phyloP scores from a whole-genome alignment of 2,888 invertebrate species.

The Aphidoletes aphidimyza region DNA sequence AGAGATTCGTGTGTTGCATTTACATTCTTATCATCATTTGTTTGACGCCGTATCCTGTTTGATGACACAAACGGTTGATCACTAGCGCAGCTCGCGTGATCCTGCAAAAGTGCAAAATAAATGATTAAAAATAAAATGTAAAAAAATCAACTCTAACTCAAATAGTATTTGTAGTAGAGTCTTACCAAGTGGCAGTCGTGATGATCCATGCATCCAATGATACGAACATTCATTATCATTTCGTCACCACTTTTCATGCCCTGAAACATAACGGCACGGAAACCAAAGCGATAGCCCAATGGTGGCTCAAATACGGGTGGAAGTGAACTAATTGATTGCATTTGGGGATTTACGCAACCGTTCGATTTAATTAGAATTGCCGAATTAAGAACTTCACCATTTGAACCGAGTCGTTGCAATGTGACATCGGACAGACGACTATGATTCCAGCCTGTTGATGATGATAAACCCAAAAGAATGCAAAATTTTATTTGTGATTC shows the following conservation, averaged over 20 bases:
- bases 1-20: background rate
- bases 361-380: slow-evolving; percentile 65
- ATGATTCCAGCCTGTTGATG: slow-evolving; percentile 67
- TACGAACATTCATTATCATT: slow-evolving; percentile 69
- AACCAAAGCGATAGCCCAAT: slow-evolving; percentile 66
- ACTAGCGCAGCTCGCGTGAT: background rate
- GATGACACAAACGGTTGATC: background rate
- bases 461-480: background rate
- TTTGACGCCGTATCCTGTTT: background rate
- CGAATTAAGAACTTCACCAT: slow-evolving; percentile 63
- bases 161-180: slow-evolving; percentile 11
- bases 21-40: background rate
- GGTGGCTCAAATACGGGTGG: slow-evolving; percentile 66
- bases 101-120: background rate
- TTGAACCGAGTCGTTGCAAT: slow-evolving; percentile 63
- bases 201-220: slow-evolving; percentile 69
- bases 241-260: slow-evolving; percentile 71
- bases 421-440: slow-evolving; percentile 70
- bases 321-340: slow-evolving; percentile 67
- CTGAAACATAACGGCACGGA: slow-evolving; percentile 71
- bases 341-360: slow-evolving; percentile 68
- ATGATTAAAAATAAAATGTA: background rate
- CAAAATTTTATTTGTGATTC: background rate
- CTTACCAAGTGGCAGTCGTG: slow-evolving; percentile 67
- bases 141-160: background rate